Percentiles rank a stretch among this genome's conserved stretches.
phyloP scores from a whole-genome alignment of 1,140 invertebrate species.

The Bradynema listronoti region DNA sequence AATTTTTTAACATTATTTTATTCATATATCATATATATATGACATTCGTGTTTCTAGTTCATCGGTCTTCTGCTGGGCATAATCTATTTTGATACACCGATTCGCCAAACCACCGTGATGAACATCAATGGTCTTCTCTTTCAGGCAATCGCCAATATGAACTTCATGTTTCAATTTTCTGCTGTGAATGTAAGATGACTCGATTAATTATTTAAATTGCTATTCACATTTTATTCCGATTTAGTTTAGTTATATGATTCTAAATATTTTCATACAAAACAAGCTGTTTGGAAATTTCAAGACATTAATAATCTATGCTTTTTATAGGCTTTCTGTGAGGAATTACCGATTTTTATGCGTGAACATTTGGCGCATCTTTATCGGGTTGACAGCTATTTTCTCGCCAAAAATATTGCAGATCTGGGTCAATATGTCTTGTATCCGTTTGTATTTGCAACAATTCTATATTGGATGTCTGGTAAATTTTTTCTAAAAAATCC shows the following conservation, averaged over 20 bases:
- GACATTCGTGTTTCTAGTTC: slow-evolving; percentile 25
- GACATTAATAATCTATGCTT: too few species aligned
- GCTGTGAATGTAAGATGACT: slow-evolving; percentile 67
- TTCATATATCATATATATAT: neutral
- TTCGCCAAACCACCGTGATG: slow-evolving; percentile 80
- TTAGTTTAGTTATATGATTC: slow-evolving; percentile 59
- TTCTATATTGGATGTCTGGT: slow-evolving; percentile 70
- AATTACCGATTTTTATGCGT: slow-evolving; percentile 80
- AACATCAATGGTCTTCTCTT: slow-evolving; percentile 92
- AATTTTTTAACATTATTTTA: slow-evolving; percentile 1
- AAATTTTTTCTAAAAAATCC: neutral
- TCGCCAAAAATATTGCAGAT: slow-evolving; percentile 68
- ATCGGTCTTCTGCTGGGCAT: slow-evolving; percentile 66
- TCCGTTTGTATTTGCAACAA: slow-evolving; percentile 74
- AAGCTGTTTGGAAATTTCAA: too few species aligned
- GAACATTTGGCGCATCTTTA: slow-evolving; percentile 88
- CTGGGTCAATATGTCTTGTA: slow-evolving; percentile 64
- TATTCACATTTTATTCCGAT: neutral
- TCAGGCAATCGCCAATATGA: slow-evolving; percentile 62
- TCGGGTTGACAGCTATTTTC: slow-evolving; percentile 81
- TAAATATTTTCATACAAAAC: too few species aligned
- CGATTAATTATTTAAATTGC: slow-evolving; percentile 65
- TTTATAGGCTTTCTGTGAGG: slow-evolving; percentile 78
- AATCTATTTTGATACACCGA: slow-evolving; percentile 76
- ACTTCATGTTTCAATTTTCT: slow-evolving; percentile 64